Base-by-base conservation (phyloP, 2,113 vertebrate species). In the Proteles cristata region DNA sequence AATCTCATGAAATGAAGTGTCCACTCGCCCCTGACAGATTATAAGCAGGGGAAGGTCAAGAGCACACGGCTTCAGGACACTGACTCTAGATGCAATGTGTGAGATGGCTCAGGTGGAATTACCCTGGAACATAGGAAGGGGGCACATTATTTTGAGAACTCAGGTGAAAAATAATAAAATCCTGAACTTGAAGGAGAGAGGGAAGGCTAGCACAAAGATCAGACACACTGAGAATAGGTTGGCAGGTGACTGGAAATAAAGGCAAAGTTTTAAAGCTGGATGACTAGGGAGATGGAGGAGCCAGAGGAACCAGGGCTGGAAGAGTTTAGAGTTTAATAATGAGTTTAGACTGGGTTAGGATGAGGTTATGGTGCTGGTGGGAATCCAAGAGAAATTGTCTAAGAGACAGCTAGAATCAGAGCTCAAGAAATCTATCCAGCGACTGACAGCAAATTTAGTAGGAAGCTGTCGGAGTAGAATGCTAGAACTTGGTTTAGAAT, bases 1-100 rank as follows among this genome's bases (percentile, higher is more conserved):
- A 16, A 58, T 76, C 92, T 92, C 96, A 55, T 55, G 88, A n/a
- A 76, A 23, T 95, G 33, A 88, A 94, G 88, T 93, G 53, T 81
- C 39, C 15, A 53, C 66, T 25, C 39, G 23, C 26, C 43, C 84
- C 84, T 88, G 43, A 79, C 11, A 25, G 26, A 79, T 92, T 69
- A 84, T 74, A 77, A 96, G 88, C 11, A 82, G 19, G 26, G 39
- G 12, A 63, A 83, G 43, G 5, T 83, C 31, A 93, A 66, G 17
- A 43, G 61, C 83, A 63, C 48, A 58, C 5, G 9, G 8, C 14
- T 88, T 96, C 11, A 71, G 76, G 23, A 79, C n/a, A 55, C 4
- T 26, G 39, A 76, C 39, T 82, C 43, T 28, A 82, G 50, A 33
- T 81, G 26, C 43, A 61, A 0, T 2, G 1, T 16, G 0, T 39